These are phyloP conservation scores for Tetranychus piercei DNA, from an alignment of 2,888 invertebrate species.

Conservation along the genomic window DNA sequence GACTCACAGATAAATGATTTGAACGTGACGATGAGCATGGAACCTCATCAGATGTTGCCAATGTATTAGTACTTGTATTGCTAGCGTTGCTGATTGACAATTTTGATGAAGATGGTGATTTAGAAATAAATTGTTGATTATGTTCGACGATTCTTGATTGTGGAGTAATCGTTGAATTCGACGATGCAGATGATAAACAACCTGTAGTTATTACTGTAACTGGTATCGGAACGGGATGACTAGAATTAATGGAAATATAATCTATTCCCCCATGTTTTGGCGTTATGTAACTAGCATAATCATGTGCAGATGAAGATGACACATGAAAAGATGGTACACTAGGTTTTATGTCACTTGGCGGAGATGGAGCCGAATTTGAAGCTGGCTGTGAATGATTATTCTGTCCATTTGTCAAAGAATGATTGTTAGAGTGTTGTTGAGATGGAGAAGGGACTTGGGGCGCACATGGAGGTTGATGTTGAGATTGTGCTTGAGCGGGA, in stretches of 20 bases:
- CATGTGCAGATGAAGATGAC: neutral
- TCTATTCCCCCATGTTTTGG: neutral
- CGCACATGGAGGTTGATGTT: neutral
- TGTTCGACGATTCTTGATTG: neutral
- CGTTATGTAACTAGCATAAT: neutral
- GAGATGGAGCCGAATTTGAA: neutral
- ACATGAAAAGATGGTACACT: too few relatives aligned
- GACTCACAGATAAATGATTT: neutral
- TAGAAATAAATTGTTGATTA: neutral
- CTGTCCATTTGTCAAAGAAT: too few relatives aligned
- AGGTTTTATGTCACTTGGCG: neutral
- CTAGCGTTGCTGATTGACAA: neutral
- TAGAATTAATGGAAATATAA: neutral
- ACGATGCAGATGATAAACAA: neutral
- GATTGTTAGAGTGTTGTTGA: neutral
- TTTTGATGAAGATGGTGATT: neutral
- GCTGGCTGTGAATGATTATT: neutral
- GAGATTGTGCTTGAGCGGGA: neutral
- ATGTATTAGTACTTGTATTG: neutral
- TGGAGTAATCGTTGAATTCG: neutral
- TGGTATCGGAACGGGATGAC: neutral
- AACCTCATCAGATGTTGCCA: neutral
- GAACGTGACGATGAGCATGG: neutral
- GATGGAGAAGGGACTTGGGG: neutral
- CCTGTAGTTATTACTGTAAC: neutral